Base-by-base conservation (phyloP, 2,888 invertebrate genomes). In the Pterobdella sp. region DNA sequence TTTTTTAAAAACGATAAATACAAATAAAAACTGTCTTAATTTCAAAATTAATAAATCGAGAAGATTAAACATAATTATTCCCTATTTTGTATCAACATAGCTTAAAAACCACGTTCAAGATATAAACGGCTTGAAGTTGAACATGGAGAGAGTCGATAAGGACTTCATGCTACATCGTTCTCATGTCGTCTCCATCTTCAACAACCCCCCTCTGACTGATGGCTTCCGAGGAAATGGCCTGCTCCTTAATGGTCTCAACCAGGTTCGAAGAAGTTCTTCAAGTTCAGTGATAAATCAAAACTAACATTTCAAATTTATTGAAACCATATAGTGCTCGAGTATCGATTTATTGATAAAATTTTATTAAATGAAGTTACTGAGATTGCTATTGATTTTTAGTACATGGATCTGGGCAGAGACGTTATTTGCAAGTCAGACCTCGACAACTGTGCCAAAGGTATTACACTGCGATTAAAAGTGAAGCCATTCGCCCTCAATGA, bases 381-480 rank as follows among this genome's bases (percentile, higher is more conserved):
- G n/a, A n/a, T n/a, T n/a, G n/a, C n/a, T n/a, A n/a, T n/a, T n/a
- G n/a, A n/a, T n/a, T 42, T 42, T 26, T 81, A 82, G 76, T 83
- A 81, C 76, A 76, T 82, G 26, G 80, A 82, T 76, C 75, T 81
- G 3, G 82, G 78, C 3, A 79, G 81, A 68, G 74, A 72, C 35
- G 77, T 81, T 64, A 79, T 80, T 10, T 83, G 83, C 74, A 76
- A 76, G 3, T 82, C 81, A 42, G 79, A 81, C 77, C 78, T 82
- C 34, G 80, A 80, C 64, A 77, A 79, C 70, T 83, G 83, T 74
- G 49, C 22, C 66, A 72, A 42, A 31, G 65, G 83, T n/a, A 80
- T 80, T 73, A 82, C 81, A 0, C 35, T 82, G 52, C 76, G 81
- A 7, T 75, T 82, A 35, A 76, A 78, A 1, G 75, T 80, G 18